phyloP scores from a whole-genome alignment of 2,113 vertebrate genomes.

The Hoplias malabaricus region DNA sequence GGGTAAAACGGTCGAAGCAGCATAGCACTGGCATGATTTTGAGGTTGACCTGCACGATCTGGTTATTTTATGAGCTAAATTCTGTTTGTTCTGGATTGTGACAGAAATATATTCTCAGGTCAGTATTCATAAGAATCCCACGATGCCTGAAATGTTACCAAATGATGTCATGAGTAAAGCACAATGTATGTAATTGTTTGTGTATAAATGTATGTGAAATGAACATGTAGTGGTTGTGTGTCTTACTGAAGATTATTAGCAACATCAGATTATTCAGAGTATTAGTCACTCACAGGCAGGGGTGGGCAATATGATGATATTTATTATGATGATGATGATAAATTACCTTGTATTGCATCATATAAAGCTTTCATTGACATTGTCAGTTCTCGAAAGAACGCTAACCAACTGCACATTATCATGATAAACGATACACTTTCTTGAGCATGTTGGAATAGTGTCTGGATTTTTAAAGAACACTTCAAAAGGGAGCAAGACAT shows the following conservation, averaged over 20 bases:
- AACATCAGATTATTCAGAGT: not conserved
- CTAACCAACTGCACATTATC: too few relatives aligned
- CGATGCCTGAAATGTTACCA: not conserved
- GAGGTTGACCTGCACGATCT: slow-evolving; percentile 34
- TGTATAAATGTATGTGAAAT: slow-evolving; percentile 12
- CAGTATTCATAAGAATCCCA: not conserved
- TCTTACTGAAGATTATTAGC: not conserved
- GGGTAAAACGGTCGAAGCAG: slow-evolving; percentile 43
- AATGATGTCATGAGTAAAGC: not conserved
- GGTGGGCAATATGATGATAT: too few relatives aligned
- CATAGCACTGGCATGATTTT: slow-evolving; percentile 22
- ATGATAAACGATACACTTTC: too few relatives aligned
- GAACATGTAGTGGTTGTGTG: not conserved
- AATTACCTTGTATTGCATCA: too few relatives aligned
- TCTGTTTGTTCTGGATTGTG: slow-evolving; percentile 4
- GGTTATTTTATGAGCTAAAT: slow-evolving; percentile 1
- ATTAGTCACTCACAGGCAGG: too few relatives aligned
- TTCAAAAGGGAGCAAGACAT: too few relatives aligned
- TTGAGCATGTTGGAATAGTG: too few relatives aligned
- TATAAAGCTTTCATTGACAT: too few relatives aligned
- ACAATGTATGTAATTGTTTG: slow-evolving; percentile 25
- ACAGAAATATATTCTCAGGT: not conserved
- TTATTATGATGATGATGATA: too few relatives aligned
- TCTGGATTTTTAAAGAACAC: too few relatives aligned
- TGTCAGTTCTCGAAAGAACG: too few relatives aligned